These are phyloP conservation scores for Myotis vivesi DNA, from an alignment of 2,797 vertebrate species.

Conservation along the genomic window DNA sequence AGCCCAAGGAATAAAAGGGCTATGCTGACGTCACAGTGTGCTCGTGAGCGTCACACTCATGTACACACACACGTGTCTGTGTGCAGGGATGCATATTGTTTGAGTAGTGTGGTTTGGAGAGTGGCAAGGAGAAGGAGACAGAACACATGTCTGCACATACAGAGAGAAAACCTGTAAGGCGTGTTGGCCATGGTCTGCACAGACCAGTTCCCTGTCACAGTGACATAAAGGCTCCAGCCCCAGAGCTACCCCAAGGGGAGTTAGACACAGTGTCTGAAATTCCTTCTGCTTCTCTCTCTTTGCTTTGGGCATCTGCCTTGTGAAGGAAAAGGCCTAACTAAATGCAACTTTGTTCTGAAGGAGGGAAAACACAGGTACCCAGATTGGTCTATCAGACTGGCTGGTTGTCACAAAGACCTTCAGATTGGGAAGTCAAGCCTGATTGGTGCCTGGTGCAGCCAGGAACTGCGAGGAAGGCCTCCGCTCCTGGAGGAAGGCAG, in stretches of 20 bases:
- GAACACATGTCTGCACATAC: neutral
- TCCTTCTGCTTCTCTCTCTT: neutral
- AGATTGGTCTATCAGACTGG: neutral
- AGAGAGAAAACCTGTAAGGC: neutral
- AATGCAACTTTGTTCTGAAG: constrained; percentile 20
- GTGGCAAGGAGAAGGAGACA: neutral
- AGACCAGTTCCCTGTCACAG: neutral
- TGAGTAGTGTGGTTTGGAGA: neutral
- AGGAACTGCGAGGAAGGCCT: neutral
- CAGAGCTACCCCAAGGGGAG: neutral
- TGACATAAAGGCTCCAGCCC: neutral
- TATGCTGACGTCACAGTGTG: no score
- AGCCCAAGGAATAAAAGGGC: neutral
- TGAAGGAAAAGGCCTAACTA: neutral
- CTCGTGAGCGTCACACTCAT: neutral
- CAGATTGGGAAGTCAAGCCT: neutral
- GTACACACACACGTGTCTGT: neutral
- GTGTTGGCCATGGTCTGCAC: neutral
- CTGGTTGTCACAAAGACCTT: neutral
- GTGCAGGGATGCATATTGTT: neutral
- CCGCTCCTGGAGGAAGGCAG: neutral
- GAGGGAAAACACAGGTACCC: neutral
- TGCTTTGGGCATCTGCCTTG: constrained; percentile 52
- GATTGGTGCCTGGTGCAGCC: neutral
- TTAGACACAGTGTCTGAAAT: constrained; percentile 11